These are phyloP conservation scores for Wasmannia auropunctata DNA, from an alignment of 1,140 invertebrate species.

Conservation along the genomic window DNA sequence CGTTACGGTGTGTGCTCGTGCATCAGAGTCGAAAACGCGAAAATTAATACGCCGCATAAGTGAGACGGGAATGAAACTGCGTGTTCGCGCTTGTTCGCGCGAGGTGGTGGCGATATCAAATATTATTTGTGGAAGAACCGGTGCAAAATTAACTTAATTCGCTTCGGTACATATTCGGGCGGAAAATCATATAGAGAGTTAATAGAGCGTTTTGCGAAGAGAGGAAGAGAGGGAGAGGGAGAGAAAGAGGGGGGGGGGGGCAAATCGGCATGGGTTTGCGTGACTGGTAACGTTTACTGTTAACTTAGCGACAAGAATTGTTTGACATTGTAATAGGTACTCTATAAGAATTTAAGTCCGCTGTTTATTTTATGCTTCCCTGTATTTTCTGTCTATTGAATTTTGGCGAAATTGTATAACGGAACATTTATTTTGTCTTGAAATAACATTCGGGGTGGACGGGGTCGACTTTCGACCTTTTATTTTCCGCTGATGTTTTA, in stretches of 20 bases:
- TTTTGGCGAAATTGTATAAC: slow-evolving; percentile 38
- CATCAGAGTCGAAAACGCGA: slow-evolving; percentile 2
- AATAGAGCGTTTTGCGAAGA: slow-evolving; percentile 36
- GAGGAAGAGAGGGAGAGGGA: too few species aligned
- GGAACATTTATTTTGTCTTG: slow-evolving; percentile 43
- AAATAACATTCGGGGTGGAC: slow-evolving; percentile 26
- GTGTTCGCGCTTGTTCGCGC: background rate
- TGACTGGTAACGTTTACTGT: slow-evolving; percentile 28
- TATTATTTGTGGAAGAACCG: slow-evolving; percentile 48
- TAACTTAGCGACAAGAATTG: slow-evolving; percentile 54
- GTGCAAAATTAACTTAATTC: slow-evolving; percentile 55
- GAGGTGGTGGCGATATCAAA: slow-evolving; percentile 28
- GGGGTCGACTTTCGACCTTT: slow-evolving; percentile 14
- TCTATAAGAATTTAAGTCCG: slow-evolving; percentile 31
- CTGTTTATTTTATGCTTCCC: slow-evolving; percentile 48
- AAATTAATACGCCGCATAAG: slow-evolving; percentile 43
- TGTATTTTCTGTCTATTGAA: slow-evolving; percentile 58
- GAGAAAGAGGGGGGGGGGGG: too few species aligned
- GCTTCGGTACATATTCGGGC: slow-evolving; percentile 32
- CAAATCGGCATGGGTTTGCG: background rate
- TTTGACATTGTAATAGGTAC: slow-evolving; percentile 50
- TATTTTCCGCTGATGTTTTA: slow-evolving; percentile 43
- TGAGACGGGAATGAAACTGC: background rate
- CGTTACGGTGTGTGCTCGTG: too few species aligned
- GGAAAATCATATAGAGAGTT: slow-evolving; percentile 51